Evolutionary conservation across 2,113 vertebrate species (phyloP).

Genomic region (Aspidoscelis tigris): DNA sequence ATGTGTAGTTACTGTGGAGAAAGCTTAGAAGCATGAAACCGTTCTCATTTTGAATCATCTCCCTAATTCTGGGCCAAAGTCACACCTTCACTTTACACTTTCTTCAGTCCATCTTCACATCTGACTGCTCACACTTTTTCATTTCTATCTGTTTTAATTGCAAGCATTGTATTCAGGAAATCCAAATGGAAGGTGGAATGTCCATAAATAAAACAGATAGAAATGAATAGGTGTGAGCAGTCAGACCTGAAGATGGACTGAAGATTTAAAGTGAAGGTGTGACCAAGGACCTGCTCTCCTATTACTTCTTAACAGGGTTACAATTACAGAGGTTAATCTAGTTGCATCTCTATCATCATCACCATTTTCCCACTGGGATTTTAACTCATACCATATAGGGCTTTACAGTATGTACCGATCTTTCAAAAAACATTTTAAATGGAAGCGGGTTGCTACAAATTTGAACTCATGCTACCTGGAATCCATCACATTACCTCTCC

Average conservation of each 20-base stretch:
- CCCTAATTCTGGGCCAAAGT: neutral
- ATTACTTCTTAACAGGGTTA: neutral
- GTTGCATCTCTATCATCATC: neutral
- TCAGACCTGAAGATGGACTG: too few species aligned
- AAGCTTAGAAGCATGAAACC: neutral
- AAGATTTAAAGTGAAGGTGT: too few species aligned
- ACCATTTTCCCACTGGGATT: too few species aligned
- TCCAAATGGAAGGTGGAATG: too few species aligned
- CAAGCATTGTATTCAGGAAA: too few species aligned
- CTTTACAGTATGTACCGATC: neutral
- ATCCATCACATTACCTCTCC: too few species aligned
- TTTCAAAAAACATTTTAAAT: neutral
- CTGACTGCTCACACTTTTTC: too few species aligned
- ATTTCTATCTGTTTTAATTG: too few species aligned
- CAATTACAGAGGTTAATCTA: neutral
- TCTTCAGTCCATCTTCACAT: too few species aligned
- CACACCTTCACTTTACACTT: too few species aligned
- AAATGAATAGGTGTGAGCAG: too few species aligned
- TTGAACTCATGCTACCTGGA: neutral
- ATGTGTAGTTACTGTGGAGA: neutral
- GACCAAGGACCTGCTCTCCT: neutral
- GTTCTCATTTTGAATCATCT: neutral
- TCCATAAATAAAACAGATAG: too few species aligned
- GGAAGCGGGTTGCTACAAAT: neutral
- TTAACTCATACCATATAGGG: neutral